phyloP scores from a whole-genome alignment of 2,797 vertebrate genomes.

The Eupleurogrammus muticus region DNA sequence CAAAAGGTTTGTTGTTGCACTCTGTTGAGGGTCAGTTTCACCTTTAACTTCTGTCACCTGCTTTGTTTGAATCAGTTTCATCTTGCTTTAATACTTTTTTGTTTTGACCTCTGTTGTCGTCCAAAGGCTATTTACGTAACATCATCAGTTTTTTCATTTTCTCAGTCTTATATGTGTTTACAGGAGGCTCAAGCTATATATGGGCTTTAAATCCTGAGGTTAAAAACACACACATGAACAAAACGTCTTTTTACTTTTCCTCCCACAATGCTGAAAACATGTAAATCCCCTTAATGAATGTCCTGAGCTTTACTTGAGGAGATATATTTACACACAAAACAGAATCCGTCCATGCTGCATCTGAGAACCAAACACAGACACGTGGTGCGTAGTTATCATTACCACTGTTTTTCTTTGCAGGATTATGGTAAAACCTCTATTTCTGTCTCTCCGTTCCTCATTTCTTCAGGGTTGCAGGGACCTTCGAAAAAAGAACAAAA shows the following conservation, averaged over 20 bases:
- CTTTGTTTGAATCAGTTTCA: no score
- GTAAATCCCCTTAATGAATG: constrained; percentile 41
- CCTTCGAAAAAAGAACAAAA: constrained; percentile 51
- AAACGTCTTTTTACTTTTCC: constrained; percentile 32
- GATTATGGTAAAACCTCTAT: constrained; percentile 57
- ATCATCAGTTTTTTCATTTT: neutral
- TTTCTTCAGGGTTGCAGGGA: constrained; percentile 38
- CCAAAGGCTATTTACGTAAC: constrained; percentile 4
- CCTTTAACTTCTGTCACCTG: no score
- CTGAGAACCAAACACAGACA: constrained; percentile 14
- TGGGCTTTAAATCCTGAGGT: constrained; percentile 35
- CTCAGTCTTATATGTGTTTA: neutral
- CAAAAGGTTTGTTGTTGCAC: no score
- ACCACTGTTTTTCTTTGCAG: constrained; percentile 4
- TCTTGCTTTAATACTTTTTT: no score
- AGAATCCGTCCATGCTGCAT: neutral
- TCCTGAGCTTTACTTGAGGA: constrained; percentile 36
- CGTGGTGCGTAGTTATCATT: neutral
- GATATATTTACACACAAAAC: constrained; percentile 59
- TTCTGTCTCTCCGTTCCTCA: constrained; percentile 8
- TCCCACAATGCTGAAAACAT: constrained; percentile 45
- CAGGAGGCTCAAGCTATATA: constrained; percentile 9
- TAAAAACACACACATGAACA: constrained; percentile 24
- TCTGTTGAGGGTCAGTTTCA: no score
- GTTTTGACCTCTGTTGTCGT: no score